A percentile compares a stretch with the other conserved stretches of the same genome.
phyloP scores from a whole-genome alignment of 2,888 invertebrate species.

The Agrotis ipsilon region DNA sequence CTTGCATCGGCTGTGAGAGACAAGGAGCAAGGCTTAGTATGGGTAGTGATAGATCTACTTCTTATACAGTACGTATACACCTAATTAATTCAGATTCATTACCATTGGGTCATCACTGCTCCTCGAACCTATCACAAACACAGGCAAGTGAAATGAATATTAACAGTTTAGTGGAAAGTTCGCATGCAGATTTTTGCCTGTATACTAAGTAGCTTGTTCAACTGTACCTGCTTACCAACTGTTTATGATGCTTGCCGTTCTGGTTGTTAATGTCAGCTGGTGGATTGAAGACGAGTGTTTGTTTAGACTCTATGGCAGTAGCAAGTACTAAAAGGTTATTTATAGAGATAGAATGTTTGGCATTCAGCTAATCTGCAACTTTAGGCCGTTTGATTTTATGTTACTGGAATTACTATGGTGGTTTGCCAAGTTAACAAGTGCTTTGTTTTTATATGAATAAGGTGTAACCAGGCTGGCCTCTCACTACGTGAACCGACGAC shows the following conservation, averaged over 20 bases:
- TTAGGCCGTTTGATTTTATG: background rate
- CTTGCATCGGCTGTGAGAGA: no score
- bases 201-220: background rate
- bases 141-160: no score
- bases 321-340: slow-evolving; percentile 4
- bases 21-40: no score
- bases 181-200: background rate
- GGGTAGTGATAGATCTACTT: no score
- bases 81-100: no score
- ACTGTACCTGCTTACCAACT: slow-evolving; percentile 13
- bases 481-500: no score
- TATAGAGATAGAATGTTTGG: slow-evolving; percentile 10
- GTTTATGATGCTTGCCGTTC: slow-evolving; percentile 29
- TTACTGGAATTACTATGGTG: background rate
- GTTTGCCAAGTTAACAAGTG: background rate
- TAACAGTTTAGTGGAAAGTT: no score
- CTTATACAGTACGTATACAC: no score
- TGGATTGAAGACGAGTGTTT: slow-evolving; percentile 14
- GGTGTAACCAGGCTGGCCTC: no score
- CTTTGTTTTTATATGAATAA: background rate
- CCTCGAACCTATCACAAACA: no score
- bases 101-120: no score
- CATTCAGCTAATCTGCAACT: background rate
- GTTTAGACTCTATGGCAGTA: slow-evolving; percentile 7
- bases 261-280: slow-evolving; percentile 34